Evolutionary conservation across 2,113 vertebrate species (phyloP).

Genomic region (Tinamus guttatus): DNA sequence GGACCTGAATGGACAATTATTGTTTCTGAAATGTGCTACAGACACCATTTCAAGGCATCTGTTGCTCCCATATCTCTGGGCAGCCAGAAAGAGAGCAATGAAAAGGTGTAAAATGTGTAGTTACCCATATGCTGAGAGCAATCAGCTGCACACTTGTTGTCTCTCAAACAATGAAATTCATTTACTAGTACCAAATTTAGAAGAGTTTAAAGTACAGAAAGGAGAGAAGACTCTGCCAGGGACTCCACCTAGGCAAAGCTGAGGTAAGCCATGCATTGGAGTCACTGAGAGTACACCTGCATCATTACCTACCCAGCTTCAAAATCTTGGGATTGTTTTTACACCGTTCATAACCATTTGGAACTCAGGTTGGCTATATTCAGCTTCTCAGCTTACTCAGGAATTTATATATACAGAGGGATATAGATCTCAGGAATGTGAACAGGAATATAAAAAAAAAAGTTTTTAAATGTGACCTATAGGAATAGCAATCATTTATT

Average conservation of each 20-base stretch:
- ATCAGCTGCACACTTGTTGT: slow-evolving; percentile 16
- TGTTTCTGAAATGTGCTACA: background rate
- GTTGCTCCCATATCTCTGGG: background rate
- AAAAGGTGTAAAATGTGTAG: slow-evolving; percentile 33
- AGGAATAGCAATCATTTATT: background rate
- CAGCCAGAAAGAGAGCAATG: background rate
- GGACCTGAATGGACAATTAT: slow-evolving; percentile 17
- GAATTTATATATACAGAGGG: background rate
- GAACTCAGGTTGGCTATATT: background rate
- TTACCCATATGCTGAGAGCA: slow-evolving; percentile 50
- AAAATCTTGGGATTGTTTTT: background rate
- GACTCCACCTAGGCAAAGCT: background rate
- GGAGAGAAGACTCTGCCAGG: background rate
- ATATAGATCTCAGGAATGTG: background rate
- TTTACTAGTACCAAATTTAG: background rate
- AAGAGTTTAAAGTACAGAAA: background rate
- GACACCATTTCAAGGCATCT: slow-evolving; percentile 16
- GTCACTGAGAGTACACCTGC: background rate
- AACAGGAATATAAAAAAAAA: background rate
- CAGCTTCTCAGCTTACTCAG: background rate
- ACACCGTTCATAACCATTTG: background rate
- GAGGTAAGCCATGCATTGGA: background rate
- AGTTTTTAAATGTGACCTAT: background rate
- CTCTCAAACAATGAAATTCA: background rate
- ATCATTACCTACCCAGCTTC: background rate